A percentile compares a stretch with the other conserved stretches of the same genome.
These are phyloP conservation scores for Trididemnum nubilum DNA, from an alignment of 23 tunicate genomes.

Conservation along the genomic window DNA sequence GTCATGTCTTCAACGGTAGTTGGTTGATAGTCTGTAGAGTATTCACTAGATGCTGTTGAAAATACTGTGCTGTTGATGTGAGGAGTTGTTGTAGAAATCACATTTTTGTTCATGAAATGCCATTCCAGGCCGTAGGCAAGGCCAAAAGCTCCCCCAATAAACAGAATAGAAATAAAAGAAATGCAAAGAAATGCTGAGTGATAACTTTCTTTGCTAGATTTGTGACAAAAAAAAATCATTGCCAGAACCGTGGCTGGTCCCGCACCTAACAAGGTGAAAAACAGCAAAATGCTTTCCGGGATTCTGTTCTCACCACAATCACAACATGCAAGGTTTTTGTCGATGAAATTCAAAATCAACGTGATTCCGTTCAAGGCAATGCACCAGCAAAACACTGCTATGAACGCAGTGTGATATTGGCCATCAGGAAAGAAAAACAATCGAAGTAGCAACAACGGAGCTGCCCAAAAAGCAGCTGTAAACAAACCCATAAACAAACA, in stretches of 20 bases:
- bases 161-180: not conserved
- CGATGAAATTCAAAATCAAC: not conserved
- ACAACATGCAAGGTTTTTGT: constrained; percentile 11
- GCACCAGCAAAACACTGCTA: constrained; percentile 7
- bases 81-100: not conserved
- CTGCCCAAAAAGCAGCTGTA: constrained; percentile 14
- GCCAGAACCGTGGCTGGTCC: constrained; percentile 4
- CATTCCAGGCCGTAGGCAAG: constrained; percentile 8
- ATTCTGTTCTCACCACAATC: not conserved
- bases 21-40: too few species aligned
- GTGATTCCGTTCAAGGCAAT: not conserved
- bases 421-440: not conserved
- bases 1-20: too few species aligned
- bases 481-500: constrained; percentile 9
- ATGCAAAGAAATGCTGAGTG: not conserved
- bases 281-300: not conserved
- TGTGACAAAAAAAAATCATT: constrained; percentile 10
- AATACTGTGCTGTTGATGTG: too few species aligned
- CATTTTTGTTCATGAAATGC: not conserved
- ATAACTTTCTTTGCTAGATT: not conserved
- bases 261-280: constrained; percentile 6
- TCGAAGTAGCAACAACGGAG: not conserved
- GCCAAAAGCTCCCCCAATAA: not conserved
- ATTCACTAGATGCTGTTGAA: too few species aligned
- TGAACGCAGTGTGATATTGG: not conserved